A percentile compares a stretch with the other conserved stretches of the same genome.
phyloP scores from a whole-genome alignment of 1,140 invertebrate species.

The Thaumatotibia leucotreta region DNA sequence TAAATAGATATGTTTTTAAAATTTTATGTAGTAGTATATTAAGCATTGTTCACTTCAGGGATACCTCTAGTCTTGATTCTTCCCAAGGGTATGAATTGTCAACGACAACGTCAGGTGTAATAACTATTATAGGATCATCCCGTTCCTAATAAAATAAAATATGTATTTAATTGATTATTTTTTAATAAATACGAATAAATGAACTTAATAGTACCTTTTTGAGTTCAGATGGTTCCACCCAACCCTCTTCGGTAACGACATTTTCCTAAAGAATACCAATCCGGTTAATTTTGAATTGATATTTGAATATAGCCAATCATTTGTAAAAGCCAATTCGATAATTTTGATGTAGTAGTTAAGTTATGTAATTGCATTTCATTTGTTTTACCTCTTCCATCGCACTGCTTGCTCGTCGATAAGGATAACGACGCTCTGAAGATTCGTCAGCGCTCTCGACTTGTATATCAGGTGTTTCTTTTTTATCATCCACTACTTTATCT shows the following conservation, averaged over 20 bases:
- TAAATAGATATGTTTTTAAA: background rate
- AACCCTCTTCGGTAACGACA: background rate
- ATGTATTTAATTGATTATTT: background rate
- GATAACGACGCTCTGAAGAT: background rate
- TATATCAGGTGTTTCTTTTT: background rate
- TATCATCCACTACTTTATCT: background rate
- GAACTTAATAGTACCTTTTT: conserved; percentile 4
- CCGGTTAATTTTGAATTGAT: background rate
- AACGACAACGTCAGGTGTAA: conserved; percentile 1
- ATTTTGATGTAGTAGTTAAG: background rate
- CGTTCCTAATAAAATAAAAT: background rate
- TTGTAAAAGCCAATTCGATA: background rate
- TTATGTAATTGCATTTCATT: background rate
- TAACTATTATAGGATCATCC: conserved; percentile 3
- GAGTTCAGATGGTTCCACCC: background rate
- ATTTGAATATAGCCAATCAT: conserved; percentile 9
- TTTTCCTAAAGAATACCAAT: background rate
- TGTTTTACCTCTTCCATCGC: background rate
- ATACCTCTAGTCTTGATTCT: background rate
- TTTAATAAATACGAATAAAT: background rate
- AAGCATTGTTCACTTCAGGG: background rate
- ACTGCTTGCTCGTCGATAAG: background rate
- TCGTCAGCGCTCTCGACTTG: background rate
- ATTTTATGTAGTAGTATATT: background rate
- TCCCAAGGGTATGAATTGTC: conserved; percentile 1